Percentiles rank a stretch among this genome's conserved stretches.
phyloP scores from a whole-genome alignment of 2,113 vertebrate genomes.

The Lepus timidus region DNA sequence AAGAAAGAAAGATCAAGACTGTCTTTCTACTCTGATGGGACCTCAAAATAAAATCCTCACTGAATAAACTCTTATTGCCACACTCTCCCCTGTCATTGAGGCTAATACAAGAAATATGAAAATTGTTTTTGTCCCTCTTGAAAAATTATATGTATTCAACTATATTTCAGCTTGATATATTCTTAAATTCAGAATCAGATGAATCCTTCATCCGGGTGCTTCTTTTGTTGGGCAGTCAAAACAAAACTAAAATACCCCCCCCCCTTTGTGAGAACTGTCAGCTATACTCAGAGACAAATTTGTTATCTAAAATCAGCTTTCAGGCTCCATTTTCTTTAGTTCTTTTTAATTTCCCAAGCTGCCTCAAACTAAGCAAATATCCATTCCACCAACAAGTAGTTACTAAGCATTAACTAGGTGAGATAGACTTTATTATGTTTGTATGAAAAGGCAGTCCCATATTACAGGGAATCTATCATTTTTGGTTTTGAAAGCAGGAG shows the following conservation, averaged over 20 bases:
- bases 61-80: neutral
- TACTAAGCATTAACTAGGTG: neutral
- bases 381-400: neutral
- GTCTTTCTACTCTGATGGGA: neutral
- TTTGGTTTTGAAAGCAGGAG: neutral
- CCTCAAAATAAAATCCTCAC: neutral
- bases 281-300: neutral
- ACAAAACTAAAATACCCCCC: neutral
- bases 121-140: neutral
- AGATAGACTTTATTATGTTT: neutral
- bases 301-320: neutral
- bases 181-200: neutral
- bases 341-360: neutral
- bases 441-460: neutral
- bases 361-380: constrained; percentile 5
- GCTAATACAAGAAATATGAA: neutral
- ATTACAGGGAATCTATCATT: neutral
- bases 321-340: neutral
- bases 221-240: neutral
- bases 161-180: neutral
- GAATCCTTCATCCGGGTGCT: neutral
- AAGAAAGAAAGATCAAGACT: neutral
- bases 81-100: neutral
- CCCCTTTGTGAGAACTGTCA: neutral
- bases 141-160: neutral